Percentiles rank a stretch among this genome's conserved stretches.
phyloP scores from a whole-genome alignment of 2,888 invertebrate genomes.

The Sesamia inferens region DNA sequence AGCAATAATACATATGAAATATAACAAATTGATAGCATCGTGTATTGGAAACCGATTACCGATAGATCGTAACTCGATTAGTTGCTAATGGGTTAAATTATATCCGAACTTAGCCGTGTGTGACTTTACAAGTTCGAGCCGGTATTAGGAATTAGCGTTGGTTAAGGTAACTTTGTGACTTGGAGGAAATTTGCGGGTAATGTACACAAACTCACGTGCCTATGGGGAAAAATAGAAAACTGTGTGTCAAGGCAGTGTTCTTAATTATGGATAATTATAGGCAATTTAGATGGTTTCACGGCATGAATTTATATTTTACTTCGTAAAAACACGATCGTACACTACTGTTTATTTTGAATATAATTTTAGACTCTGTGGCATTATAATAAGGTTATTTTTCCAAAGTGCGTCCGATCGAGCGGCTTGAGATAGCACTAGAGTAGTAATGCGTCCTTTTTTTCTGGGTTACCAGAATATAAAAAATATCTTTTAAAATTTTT shows the following conservation, averaged over 20 bases:
- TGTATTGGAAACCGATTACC: slow-evolving; percentile 74
- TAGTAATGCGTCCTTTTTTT: too few relatives aligned
- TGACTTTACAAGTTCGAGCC: slow-evolving; percentile 40
- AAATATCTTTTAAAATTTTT: too few relatives aligned
- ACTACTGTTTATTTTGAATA: too few relatives aligned
- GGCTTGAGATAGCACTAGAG: too few relatives aligned
- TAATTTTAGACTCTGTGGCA: too few relatives aligned
- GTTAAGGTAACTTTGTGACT: slow-evolving; percentile 17
- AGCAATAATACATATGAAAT: slow-evolving; percentile 58
- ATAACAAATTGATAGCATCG: slow-evolving; percentile 69
- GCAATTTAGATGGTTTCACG: too few relatives aligned
- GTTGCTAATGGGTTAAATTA: slow-evolving; percentile 69
- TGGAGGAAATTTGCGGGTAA: neutral
- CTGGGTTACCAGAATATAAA: too few relatives aligned
- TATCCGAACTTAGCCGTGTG: slow-evolving; percentile 60
- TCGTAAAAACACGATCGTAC: too few relatives aligned
- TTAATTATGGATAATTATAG: neutral
- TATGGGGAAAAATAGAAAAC: neutral
- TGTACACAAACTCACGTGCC: neutral
- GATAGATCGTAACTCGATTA: slow-evolving; percentile 65
- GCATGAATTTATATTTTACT: too few relatives aligned
- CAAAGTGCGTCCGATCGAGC: too few relatives aligned
- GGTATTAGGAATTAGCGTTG: slow-evolving; percentile 8
- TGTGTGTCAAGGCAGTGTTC: neutral
- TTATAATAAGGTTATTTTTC: too few relatives aligned